phyloP scores from a whole-genome alignment of 1,140 invertebrate species.

The Heliconius congener region DNA sequence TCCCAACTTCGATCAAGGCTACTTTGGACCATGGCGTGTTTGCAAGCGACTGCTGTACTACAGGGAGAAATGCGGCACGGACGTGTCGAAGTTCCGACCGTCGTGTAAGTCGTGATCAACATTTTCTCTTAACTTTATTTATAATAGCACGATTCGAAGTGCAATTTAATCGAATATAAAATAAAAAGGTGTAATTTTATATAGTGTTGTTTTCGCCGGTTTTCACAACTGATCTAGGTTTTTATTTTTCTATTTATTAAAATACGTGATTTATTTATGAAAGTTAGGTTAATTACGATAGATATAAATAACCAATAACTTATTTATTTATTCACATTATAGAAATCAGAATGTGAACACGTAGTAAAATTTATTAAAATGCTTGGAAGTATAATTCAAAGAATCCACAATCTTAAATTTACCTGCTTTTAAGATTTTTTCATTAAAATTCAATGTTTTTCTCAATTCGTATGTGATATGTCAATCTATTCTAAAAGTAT shows the following conservation, averaged over 20 bases:
- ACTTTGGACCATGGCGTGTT: slow-evolving; percentile 92
- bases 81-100: slow-evolving; percentile 89
- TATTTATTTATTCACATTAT: too few relatives aligned
- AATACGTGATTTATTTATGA: background rate
- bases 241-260: background rate
- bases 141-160: slow-evolving; percentile 36
- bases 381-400: too few relatives aligned
- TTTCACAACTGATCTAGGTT: background rate
- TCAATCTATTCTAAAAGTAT: too few relatives aligned
- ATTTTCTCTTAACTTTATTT: slow-evolving; percentile 39
- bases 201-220: background rate
- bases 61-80: slow-evolving; percentile 89
- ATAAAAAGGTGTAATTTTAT: slow-evolving; percentile 3
- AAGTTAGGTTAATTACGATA: background rate
- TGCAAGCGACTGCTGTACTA: slow-evolving; percentile 91
- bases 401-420: too few relatives aligned
- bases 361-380: too few relatives aligned
- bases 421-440: too few relatives aligned
- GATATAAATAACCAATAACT: too few relatives aligned
- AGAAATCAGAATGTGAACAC: too few relatives aligned
- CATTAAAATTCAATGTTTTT: too few relatives aligned
- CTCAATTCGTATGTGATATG: too few relatives aligned
- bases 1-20: slow-evolving; percentile 86
- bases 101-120: slow-evolving; percentile 84
- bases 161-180: slow-evolving; percentile 30